Evolutionary conservation across 35 echinoderm and acorn worm genomes (phyloP), one percentile per base, ranked within the genome.

Genomic region (Hemicentrotus pulcherrimus): DNA sequence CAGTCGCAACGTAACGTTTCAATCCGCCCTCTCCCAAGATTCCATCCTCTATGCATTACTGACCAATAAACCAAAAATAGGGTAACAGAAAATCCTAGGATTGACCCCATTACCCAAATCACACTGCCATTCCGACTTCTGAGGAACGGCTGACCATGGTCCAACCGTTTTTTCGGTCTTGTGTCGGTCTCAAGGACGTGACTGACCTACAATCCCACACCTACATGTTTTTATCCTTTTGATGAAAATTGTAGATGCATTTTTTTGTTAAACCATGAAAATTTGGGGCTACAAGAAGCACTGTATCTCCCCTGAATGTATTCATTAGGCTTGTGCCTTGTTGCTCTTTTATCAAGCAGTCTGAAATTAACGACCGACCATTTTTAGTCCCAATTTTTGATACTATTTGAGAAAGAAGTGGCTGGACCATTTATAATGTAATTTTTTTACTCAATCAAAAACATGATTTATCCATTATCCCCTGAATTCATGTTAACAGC

Each of bases 1-100:
- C 18, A 3, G 46, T 58, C 91, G 46, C 91, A 47, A 90, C 88
- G 46, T 47, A 90, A 90, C 86, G 86, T 86, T 86, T 86, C 86
- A 86, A 10, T 86, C 88, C 65, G 32, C 19, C 32, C 88, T 28
- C 88, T 22, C 88, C 24, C 24, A 30, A 19, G n/a, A 30, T 86
- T 33, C 88, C 45, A 90, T 30, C 32, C 88, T 22, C 88, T 90
- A 45, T 47, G 32, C 88, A 33, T 41, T 41, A 33, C 31, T 13
- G 1, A 33, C 88, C 88, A 35, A 35, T 24, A 4, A n/a, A 78
- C 31, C 88, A 45, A 2, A 18, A 90, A 24, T 32, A 15, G 32
- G 11, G 46, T 59, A 10, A 14, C 11, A 10, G 52, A 14, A 16
- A 59, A 59, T 30, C 12, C 22, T 31, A 86, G 11, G 32, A 86